phyloP scores from a whole-genome alignment of 2,113 vertebrate genomes.

The Calonectris borealis region DNA sequence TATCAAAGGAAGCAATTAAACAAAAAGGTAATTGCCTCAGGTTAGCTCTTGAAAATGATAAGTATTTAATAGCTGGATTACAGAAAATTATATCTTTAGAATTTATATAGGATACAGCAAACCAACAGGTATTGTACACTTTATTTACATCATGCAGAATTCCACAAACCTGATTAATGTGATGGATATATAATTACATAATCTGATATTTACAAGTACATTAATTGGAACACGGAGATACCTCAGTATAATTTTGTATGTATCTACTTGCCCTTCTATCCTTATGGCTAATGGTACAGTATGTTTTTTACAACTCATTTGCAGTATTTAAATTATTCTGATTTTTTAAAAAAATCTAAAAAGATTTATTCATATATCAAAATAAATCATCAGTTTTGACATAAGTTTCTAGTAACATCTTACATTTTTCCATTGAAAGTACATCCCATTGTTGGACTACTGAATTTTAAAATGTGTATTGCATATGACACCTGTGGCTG shows the following conservation, averaged over 20 bases:
- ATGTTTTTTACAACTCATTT: not conserved
- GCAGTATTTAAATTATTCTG: not conserved
- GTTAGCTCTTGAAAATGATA: constrained; percentile 25
- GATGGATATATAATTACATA: not conserved
- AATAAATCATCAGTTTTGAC: not conserved
- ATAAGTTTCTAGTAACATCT: not conserved
- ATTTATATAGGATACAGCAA: not conserved
- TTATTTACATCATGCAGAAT: not conserved
- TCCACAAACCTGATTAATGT: not conserved
- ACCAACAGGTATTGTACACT: not conserved
- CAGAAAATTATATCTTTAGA: constrained; percentile 1
- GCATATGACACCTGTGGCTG: not conserved
- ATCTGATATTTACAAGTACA: not conserved
- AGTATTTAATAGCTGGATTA: constrained; percentile 36
- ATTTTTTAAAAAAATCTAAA: not conserved
- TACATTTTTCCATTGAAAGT: not conserved
- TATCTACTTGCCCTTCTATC: not conserved
- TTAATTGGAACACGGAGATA: not conserved
- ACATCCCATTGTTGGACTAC: not conserved
- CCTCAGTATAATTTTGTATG: not conserved
- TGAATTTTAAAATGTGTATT: not conserved
- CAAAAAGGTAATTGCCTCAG: constrained; percentile 33
- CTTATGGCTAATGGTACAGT: not conserved
- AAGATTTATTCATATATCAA: not conserved
- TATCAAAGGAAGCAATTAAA: constrained; percentile 53